Evolutionary conservation across 2,113 vertebrate genomes (phyloP).

Genomic region (Erythrolamprus reginae): DNA sequence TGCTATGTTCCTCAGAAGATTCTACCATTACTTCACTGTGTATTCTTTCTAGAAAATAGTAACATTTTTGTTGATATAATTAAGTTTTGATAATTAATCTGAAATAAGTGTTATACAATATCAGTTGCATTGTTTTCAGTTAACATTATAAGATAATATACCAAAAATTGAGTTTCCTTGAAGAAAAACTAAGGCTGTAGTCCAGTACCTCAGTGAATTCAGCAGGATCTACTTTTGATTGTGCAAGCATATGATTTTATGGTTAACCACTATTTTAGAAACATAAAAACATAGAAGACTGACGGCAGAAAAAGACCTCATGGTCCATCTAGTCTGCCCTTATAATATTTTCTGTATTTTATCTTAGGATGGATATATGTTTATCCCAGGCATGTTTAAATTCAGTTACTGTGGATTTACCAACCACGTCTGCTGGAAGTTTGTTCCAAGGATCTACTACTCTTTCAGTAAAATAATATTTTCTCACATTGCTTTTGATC

Average conservation of each 20-base stretch:
- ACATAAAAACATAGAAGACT: no score
- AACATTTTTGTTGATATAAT: not conserved
- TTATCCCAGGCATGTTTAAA: no score
- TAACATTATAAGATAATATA: not conserved
- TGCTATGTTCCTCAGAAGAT: not conserved
- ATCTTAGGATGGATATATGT: no score
- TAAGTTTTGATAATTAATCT: not conserved
- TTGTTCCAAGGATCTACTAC: no score
- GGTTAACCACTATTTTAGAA: not conserved
- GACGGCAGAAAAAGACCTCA: no score
- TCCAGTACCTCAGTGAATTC: not conserved
- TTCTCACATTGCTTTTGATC: no score
- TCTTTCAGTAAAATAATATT: no score
- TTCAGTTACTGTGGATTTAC: no score
- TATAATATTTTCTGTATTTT: no score
- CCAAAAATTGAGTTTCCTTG: not conserved
- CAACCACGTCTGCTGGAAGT: no score
- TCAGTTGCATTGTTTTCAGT: not conserved
- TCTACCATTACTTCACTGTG: not conserved
- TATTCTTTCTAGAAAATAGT: not conserved
- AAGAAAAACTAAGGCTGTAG: not conserved
- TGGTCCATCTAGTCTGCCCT: no score
- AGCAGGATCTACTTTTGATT: not conserved
- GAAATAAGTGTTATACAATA: not conserved
- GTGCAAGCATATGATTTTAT: not conserved